Evolutionary conservation across 2,113 vertebrate genomes (phyloP), one percentile per base, ranked within the genome.

Genomic region (Lepisosteus oculatus): DNA sequence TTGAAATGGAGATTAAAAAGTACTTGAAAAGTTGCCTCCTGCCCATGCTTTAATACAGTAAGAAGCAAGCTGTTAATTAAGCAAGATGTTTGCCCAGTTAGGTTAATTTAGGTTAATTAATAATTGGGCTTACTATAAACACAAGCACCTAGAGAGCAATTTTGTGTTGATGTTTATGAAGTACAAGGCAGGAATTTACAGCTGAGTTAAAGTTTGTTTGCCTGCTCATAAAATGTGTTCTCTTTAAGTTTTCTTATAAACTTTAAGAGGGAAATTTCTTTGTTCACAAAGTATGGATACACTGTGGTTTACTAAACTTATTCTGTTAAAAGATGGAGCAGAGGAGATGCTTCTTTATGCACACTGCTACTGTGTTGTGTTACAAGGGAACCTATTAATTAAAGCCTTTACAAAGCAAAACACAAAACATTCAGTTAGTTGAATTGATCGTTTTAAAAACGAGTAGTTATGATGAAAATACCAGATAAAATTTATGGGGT

Each of bases 121-220:
- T 69, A 69, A 43, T 57, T 59, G 43, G 67, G 67, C 67, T 57
- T 69, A 57, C 55, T 55, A 69, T 69, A 69, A 69, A 57, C 42
- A 69, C 15, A 55, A 47, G 57, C 17, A 43, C n/a, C 61, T 55
- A 29, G 70, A 47, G 70, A 45, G 13, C 47, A 29, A 29, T 29
- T 29, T 29, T 29, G 29, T 29, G 29, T 29, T 29, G 29, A 29
- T 29, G 29, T 29, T 29, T 29, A 29, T 29, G 29, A 29, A 29
- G 29, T 29, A 29, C 29, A 29, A 29, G 29, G 29, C 29, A 29
- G 29, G 2, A 29, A 29, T 29, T 29, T 29, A 29, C 29, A 29
- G 56, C 17, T 43, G 12, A 12, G 2, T 42, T 42, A 9, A 11
- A n/a, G 67, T 56, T 55, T 41, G 51, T 29, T 68, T 41, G 56